A percentile compares a stretch with the other conserved stretches of the same genome.
These are phyloP conservation scores for Ormyrus pomaceus DNA, from an alignment of 2,888 invertebrate genomes.

Conservation along the genomic window DNA sequence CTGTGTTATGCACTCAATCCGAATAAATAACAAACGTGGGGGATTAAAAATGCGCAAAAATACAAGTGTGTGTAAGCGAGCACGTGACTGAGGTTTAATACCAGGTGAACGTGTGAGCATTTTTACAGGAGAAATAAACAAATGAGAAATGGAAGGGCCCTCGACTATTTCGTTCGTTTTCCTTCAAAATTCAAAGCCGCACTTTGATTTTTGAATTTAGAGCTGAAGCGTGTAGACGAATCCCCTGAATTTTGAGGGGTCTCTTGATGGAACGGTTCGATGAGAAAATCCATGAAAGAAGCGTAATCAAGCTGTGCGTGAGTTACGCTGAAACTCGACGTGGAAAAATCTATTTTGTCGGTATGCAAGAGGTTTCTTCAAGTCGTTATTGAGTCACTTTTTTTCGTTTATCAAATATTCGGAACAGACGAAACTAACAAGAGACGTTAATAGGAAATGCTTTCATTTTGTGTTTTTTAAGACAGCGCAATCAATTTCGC, in stretches of 20 bases:
- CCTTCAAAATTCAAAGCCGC: neutral
- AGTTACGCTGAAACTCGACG: neutral
- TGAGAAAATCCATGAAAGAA: neutral
- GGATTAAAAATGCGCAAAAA: no score
- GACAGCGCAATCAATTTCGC: no score
- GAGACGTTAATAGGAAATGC: no score
- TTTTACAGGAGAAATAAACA: no score
- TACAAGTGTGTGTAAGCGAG: constrained; percentile 11
- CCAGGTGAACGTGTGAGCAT: no score
- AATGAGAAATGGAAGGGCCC: neutral
- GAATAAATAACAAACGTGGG: neutral
- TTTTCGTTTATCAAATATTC: no score
- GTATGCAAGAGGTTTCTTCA: no score
- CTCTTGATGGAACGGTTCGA: neutral
- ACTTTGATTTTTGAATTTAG: neutral
- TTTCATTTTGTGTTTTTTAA: no score
- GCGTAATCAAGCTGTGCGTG: constrained; percentile 13
- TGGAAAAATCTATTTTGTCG: no score
- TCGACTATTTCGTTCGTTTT: constrained; percentile 22
- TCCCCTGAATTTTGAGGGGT: neutral
- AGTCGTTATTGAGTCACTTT: no score
- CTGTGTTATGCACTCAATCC: constrained; percentile 13
- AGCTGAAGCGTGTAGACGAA: neutral
- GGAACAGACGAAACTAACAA: no score
- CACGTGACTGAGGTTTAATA: constrained; percentile 7